These are phyloP conservation scores for Gymnosoma rotundatum DNA, from an alignment of 2,888 invertebrate species.

Conservation along the genomic window DNA sequence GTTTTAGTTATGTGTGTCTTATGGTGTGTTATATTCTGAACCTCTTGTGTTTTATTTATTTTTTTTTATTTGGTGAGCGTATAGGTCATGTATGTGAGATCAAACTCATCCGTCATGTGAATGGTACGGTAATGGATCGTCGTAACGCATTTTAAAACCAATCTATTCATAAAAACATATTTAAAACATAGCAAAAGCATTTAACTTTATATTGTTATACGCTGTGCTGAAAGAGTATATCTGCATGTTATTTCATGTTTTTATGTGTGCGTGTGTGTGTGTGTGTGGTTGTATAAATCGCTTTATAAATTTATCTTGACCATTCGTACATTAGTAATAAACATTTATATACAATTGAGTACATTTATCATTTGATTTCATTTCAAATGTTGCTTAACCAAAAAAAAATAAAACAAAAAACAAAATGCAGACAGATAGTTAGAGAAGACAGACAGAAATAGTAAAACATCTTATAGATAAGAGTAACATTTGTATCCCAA, in stretches of 20 bases:
- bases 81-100: slow-evolving; percentile 80
- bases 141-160: slow-evolving; percentile 71
- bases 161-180: slow-evolving; percentile 64
- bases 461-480: slow-evolving; percentile 22
- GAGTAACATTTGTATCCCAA: slow-evolving; percentile 62
- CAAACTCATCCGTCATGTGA: slow-evolving; percentile 81
- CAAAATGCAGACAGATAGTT: slow-evolving; percentile 23
- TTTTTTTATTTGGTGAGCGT: slow-evolving; percentile 28
- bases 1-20: background rate
- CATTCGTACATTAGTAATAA: slow-evolving; percentile 68
- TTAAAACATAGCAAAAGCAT: slow-evolving; percentile 55
- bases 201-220: slow-evolving; percentile 27
- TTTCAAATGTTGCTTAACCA: slow-evolving; percentile 66
- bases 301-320: slow-evolving; percentile 56
- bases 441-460: slow-evolving; percentile 3
- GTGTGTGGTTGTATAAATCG: slow-evolving; percentile 40
- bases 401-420: slow-evolving; percentile 63
- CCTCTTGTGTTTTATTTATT: background rate
- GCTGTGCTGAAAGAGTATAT: background rate
- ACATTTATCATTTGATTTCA: slow-evolving; percentile 71
- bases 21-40: slow-evolving; percentile 20
- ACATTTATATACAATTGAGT: slow-evolving; percentile 69
- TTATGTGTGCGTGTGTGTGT: background rate
- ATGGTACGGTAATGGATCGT: slow-evolving; percentile 69
- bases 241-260: slow-evolving; percentile 12